Evolutionary conservation across 2,113 vertebrate species (phyloP).

Genomic region (Microcebus murinus): DNA sequence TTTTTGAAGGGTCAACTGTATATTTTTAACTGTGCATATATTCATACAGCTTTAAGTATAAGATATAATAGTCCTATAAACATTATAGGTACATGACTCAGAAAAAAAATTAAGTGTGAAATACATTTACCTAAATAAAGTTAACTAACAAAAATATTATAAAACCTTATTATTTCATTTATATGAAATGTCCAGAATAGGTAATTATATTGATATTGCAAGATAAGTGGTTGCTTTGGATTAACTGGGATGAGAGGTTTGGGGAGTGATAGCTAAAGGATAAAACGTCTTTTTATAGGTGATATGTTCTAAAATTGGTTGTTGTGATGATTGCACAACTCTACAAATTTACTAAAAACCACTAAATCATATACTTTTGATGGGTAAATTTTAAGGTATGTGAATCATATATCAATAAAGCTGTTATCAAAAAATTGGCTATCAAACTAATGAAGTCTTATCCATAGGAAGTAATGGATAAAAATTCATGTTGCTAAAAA

Average conservation of each 20-base stretch:
- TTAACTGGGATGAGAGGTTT: neutral
- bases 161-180: neutral
- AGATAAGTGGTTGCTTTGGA: neutral
- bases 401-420: conserved; percentile 7
- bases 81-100: neutral
- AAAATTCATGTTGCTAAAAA: neutral
- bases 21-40: neutral
- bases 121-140: neutral
- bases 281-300: neutral
- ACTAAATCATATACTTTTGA: neutral
- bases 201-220: neutral
- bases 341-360: neutral
- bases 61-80: neutral
- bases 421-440: neutral
- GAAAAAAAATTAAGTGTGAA: neutral
- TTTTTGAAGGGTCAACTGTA: neutral
- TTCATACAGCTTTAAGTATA: neutral
- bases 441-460: neutral
- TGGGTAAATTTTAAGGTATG: neutral
- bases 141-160: neutral
- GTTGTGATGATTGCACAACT: neutral
- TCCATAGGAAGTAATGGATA: neutral
- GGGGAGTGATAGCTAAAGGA: neutral
- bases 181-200: neutral
- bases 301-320: neutral